Percentiles rank a stretch among this genome's conserved stretches.
Conservation (phyloP, 1,140 invertebrate genomes). For the Berghia stephanieae region DNA sequence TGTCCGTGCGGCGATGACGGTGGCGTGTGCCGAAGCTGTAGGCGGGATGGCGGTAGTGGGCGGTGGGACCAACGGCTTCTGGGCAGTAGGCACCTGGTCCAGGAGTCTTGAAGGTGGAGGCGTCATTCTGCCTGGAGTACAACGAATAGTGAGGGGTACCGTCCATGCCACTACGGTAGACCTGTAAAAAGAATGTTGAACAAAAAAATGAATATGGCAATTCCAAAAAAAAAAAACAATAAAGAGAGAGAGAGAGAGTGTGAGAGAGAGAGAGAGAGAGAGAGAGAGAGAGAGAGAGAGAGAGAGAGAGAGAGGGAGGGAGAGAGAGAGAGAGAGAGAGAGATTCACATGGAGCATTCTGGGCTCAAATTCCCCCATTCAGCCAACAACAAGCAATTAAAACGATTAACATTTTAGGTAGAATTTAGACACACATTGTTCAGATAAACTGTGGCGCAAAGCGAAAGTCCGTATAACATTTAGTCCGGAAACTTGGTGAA, state of each 20-base stretch:
- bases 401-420: no score
- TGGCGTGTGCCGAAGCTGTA: slow-evolving; percentile 77
- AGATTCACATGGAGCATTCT: background rate
- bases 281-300: background rate
- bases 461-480: no score
- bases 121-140: slow-evolving; percentile 48
- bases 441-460: no score
- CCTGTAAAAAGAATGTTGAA: slow-evolving; percentile 37
- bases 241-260: slow-evolving; percentile 35
- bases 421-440: no score
- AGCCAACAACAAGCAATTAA: background rate
- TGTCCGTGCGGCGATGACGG: slow-evolving; percentile 64
- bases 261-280: background rate
- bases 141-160: slow-evolving; percentile 64
- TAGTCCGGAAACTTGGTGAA: no score
- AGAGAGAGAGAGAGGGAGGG: background rate
- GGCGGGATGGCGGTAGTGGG: slow-evolving; percentile 71
- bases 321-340: slow-evolving; percentile 4
- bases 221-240: no score
- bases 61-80: slow-evolving; percentile 75
- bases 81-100: slow-evolving; percentile 83
- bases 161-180: slow-evolving; percentile 58
- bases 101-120: slow-evolving; percentile 77
- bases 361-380: background rate
- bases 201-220: no score